Conservation (phyloP, 2,888 invertebrate genomes). For the Ganaspis brasiliensis region DNA sequence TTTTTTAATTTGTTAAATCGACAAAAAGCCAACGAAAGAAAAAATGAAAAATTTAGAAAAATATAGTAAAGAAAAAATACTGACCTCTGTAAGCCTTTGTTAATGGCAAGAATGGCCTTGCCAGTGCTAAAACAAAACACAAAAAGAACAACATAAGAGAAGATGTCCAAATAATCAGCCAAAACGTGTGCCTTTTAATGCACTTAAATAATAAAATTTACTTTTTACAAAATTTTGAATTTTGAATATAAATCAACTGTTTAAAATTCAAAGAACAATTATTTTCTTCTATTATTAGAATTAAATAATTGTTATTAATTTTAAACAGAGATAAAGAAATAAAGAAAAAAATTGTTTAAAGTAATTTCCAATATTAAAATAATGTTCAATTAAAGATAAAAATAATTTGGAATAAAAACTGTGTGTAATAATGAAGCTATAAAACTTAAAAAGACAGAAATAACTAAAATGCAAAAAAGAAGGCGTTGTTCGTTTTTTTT, state of each 20-base stretch:
- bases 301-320: no score
- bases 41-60: constrained; percentile 65
- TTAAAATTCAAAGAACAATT: neutral
- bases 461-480: constrained; percentile 31
- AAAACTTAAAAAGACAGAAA: constrained; percentile 2
- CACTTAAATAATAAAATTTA: constrained; percentile 15
- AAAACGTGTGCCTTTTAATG: constrained; percentile 62
- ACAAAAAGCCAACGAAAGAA: constrained; percentile 53
- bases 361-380: no score
- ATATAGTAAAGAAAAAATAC: constrained; percentile 82
- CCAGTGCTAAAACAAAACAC: constrained; percentile 88
- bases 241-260: neutral
- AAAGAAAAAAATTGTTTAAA: no score
- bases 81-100: constrained; percentile 92
- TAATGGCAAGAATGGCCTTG: constrained; percentile 92
- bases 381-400: neutral
- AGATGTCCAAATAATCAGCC: constrained; percentile 72
- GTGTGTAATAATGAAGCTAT: neutral
- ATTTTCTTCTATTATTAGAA: no score
- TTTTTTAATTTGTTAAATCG: constrained; percentile 1
- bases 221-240: neutral
- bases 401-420: neutral
- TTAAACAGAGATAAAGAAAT: no score
- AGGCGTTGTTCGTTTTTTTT: constrained; percentile 21
- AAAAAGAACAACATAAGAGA: constrained; percentile 81